These are phyloP conservation scores for Noctua janthina DNA, from an alignment of 2,888 invertebrate species.

Conservation along the genomic window DNA sequence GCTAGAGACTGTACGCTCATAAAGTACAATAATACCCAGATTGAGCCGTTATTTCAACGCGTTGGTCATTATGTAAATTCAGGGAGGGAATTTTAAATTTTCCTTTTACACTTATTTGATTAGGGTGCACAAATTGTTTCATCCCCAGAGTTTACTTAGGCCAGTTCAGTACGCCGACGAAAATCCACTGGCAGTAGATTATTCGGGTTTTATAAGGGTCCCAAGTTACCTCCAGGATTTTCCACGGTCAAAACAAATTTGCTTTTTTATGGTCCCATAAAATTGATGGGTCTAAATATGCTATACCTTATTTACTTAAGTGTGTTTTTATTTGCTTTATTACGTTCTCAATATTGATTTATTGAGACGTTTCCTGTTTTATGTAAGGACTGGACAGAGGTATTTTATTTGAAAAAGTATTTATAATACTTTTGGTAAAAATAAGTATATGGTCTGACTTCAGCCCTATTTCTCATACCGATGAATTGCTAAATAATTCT, in stretches of 20 bases:
- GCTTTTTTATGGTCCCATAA: slow-evolving; percentile 62
- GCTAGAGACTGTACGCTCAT: slow-evolving; percentile 62
- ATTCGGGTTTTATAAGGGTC: slow-evolving; percentile 70
- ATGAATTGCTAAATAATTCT: neutral
- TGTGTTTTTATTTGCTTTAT: slow-evolving; percentile 63
- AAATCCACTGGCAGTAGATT: slow-evolving; percentile 71
- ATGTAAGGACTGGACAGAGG: slow-evolving; percentile 22
- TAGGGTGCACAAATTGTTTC: slow-evolving; percentile 85
- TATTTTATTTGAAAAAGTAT: slow-evolving; percentile 39
- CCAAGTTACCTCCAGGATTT: slow-evolving; percentile 65
- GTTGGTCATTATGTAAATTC: slow-evolving; percentile 83
- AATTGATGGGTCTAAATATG: slow-evolving; percentile 64
- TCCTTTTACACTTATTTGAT: slow-evolving; percentile 84
- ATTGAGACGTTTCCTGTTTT: slow-evolving; percentile 57
- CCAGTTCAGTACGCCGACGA: slow-evolving; percentile 65
- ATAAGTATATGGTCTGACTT: neutral
- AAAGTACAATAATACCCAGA: slow-evolving; percentile 75
- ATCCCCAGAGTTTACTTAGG: slow-evolving; percentile 79
- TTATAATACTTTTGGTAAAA: neutral
- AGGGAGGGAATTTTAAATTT: slow-evolving; percentile 80
- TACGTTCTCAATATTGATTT: slow-evolving; percentile 65
- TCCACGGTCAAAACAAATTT: slow-evolving; percentile 67
- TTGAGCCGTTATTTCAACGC: slow-evolving; percentile 79
- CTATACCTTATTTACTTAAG: slow-evolving; percentile 61
- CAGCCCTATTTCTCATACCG: no score